phyloP scores from a whole-genome alignment of 2,113 vertebrate species.

The Columba livia region DNA sequence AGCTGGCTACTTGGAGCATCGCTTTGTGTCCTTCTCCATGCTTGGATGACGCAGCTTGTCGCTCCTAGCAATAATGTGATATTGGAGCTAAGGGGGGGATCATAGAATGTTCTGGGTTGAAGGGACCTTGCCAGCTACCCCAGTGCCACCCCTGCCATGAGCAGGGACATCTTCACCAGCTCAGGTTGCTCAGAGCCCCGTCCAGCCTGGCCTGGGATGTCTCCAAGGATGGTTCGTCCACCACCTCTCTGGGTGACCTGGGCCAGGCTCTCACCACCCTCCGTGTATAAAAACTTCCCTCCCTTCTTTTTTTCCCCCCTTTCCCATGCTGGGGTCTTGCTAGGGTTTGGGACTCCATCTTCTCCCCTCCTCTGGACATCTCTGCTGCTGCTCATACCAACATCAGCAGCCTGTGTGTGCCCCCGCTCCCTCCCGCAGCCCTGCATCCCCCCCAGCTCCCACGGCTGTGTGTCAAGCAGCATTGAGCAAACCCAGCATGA shows the following conservation, averaged over 20 bases:
- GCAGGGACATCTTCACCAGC: too few species aligned
- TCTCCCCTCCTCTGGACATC: neutral
- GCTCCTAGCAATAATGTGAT: accelerated
- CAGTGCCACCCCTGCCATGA: too few species aligned
- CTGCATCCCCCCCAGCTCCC: neutral
- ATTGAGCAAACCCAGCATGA: neutral
- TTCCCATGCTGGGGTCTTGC: neutral
- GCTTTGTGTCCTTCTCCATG: accelerated
- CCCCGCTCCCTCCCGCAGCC: neutral
- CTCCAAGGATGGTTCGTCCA: too few species aligned
- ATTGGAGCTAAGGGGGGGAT: too few species aligned
- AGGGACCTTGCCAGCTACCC: too few species aligned
- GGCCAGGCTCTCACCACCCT: too few species aligned
- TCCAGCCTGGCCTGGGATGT: too few species aligned
- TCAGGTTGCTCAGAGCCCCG: too few species aligned
- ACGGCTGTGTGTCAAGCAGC: neutral
- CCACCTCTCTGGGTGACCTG: too few species aligned
- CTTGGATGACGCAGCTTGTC: neutral
- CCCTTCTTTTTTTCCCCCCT: neutral
- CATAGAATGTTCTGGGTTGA: too few species aligned
- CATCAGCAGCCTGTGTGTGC: accelerated
- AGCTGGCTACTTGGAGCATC: neutral
- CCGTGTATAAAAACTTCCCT: neutral
- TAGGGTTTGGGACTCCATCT: accelerated
- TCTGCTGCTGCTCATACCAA: neutral